Evolutionary conservation across 37 sponge, comb jelly and placozoan species (phyloP), one percentile per base, ranked within the genome.

Genomic region (Theonella swinhoei): DNA sequence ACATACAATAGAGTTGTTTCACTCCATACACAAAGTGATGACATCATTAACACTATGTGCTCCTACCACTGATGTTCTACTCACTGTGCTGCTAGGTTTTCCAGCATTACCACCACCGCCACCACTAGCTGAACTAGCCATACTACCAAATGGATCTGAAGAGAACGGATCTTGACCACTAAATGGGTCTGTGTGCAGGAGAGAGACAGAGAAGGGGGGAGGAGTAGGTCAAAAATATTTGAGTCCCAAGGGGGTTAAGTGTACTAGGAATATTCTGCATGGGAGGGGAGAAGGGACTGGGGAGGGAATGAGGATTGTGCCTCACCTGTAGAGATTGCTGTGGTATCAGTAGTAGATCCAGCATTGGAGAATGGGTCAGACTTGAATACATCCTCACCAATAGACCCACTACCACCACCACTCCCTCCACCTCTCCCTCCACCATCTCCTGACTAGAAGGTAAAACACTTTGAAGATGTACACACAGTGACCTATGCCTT

Each of bases 131-230:
- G 4, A 3, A 1, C 31, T 42, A n/a, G 31, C 37, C 17, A 24
- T 1, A 38, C 1, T 36, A n/a, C 42, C 40, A 37, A 82, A 82
- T 22, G 74, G 74, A 42, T 82, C 83, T 0, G 74, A 62, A 30
- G 59, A 43, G 69, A 85, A 85, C 3, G 85, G 85, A 31, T 85
- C 85, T 28, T 85, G 85, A 11, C 85, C 85, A 78, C 85, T 85
- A 62, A 85, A 85, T 20, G 85, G 85, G 32, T 85, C 85, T 11
- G 76, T 62, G n/a, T 1, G 29, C n/a, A 20, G 65, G 25, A n/a
- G 80, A n/a, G n/a, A n/a, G n/a, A n/a, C n/a, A n/a, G n/a, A n/a
- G n/a, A n/a, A n/a, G n/a, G n/a, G n/a, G n/a, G n/a, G n/a, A n/a
- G n/a, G n/a, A n/a, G n/a, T n/a, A n/a, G n/a, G n/a, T n/a, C n/a